phyloP scores from a whole-genome alignment of 2,113 vertebrate genomes.

The Nesoenas mayeri region DNA sequence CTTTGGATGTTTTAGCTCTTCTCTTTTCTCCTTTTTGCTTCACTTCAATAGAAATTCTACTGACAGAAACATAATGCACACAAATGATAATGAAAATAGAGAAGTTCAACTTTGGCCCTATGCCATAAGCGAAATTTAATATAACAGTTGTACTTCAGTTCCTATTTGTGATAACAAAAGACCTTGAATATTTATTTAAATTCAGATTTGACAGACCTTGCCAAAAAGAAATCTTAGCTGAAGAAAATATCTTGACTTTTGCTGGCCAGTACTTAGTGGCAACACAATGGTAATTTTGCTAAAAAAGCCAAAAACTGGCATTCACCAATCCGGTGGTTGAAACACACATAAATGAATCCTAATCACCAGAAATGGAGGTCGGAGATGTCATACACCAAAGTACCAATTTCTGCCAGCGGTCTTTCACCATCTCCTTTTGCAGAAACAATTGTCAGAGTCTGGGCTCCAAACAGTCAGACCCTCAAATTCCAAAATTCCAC shows the following conservation, averaged over 20 bases:
- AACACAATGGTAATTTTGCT: not conserved
- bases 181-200: not conserved
- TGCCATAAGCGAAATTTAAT: not conserved
- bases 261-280: not conserved
- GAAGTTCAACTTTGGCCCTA: not conserved
- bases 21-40: not conserved
- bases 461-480: not conserved
- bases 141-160: not conserved
- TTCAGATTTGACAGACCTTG: not conserved
- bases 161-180: not conserved
- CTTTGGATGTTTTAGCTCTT: not conserved
- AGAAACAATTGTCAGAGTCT: not conserved
- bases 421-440: not conserved
- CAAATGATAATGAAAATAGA: not conserved
- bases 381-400: not conserved
- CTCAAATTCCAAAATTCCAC: no score
- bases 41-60: not conserved
- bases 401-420: fast-evolving
- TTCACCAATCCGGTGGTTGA: not conserved
- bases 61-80: not conserved
- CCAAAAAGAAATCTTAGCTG: not conserved
- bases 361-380: not conserved
- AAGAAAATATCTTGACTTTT: not conserved
- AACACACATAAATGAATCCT: not conserved
- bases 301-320: not conserved